Evolutionary conservation across 1,140 invertebrate genomes (phyloP).

Genomic region (Heterodera schachtii): DNA sequence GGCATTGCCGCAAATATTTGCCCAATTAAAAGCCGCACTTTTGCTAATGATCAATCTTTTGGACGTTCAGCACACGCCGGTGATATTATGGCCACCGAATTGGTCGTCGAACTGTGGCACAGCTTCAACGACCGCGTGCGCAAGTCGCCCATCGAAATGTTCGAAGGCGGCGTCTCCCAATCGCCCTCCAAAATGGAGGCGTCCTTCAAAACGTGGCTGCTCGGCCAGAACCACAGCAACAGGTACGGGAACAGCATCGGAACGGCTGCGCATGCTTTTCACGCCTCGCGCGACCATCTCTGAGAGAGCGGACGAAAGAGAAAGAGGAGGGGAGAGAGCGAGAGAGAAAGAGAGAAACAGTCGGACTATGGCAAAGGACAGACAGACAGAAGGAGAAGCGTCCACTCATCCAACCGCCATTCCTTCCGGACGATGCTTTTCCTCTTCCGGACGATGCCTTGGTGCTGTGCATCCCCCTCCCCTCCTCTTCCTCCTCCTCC

Average conservation of each 20-base stretch:
- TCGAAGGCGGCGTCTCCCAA: conserved; percentile 64
- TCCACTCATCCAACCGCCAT: too few relatives aligned
- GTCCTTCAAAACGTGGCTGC: conserved; percentile 64
- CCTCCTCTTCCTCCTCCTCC: background rate
- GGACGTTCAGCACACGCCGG: conserved; percentile 67
- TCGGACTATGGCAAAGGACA: too few relatives aligned
- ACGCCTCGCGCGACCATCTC: conserved; percentile 20
- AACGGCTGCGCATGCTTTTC: conserved; percentile 21
- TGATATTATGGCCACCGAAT: conserved; percentile 69
- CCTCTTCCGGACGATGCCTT: background rate
- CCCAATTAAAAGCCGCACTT: background rate
- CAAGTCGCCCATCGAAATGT: conserved; percentile 64
- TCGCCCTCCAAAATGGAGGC: conserved; percentile 63
- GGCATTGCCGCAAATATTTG: background rate
- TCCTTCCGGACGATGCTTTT: background rate
- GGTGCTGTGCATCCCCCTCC: background rate
- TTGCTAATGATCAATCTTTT: background rate
- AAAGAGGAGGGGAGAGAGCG: background rate
- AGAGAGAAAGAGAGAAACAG: background rate
- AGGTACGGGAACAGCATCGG: conserved; percentile 24
- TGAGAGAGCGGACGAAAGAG: background rate
- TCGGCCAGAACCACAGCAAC: conserved; percentile 57
- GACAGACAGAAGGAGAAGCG: too few relatives aligned
- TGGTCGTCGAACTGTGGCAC: conserved; percentile 69
- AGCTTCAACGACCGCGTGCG: conserved; percentile 63